Base-by-base conservation (phyloP, 2,797 vertebrate genomes). In the Falco cherrug region DNA sequence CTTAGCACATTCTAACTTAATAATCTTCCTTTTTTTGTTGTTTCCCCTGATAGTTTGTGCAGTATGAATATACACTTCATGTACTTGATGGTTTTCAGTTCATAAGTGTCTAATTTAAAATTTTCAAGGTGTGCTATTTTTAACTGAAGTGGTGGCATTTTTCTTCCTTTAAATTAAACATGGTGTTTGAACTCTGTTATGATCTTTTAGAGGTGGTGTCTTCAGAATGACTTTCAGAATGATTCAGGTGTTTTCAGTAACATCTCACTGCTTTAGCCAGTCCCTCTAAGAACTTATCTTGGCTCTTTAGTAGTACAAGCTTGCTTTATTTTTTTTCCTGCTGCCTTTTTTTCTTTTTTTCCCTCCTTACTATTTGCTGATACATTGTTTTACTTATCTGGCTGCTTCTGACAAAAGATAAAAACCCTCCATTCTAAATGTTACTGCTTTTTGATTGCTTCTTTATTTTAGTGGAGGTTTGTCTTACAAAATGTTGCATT, bases 261-360 rank as follows among this genome's bases (percentile, higher is more conserved):
- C 3, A 54, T 11, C 13, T 81, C 13, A 4, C 16, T 68, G 3
- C 22, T 79, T 57, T 65, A 50, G 16, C 21, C 11, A 50, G 20
- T 21, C 2, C 2, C 2, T 78, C 10, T 3, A 19, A 69, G 31
- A 75, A 45, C 9, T 57, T 67, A 82, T 4, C 13, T 76, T 37
- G 45, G 16, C 20, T 56, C 16, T 82, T 78, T 35, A 57, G 20
- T 64, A 14, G 6, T n/a, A 37, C 18, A 35, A 50, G 26, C 13
- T 65, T 84, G 12, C 7, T 18, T 45, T 45, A 5, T 43, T 25
- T 22, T 14, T 26, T 39, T 53, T 37, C 11, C 5, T 26, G 4
- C 8, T 22, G 4, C 5, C 3, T 51, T 5, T 5, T 19, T 8
- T 5, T 3, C 20, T 43, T 0, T 2, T 37, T 22, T 16, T 1